Evolutionary conservation across 92 coral and sea anemone genomes (phyloP).

Genomic region (Porites lobata): DNA sequence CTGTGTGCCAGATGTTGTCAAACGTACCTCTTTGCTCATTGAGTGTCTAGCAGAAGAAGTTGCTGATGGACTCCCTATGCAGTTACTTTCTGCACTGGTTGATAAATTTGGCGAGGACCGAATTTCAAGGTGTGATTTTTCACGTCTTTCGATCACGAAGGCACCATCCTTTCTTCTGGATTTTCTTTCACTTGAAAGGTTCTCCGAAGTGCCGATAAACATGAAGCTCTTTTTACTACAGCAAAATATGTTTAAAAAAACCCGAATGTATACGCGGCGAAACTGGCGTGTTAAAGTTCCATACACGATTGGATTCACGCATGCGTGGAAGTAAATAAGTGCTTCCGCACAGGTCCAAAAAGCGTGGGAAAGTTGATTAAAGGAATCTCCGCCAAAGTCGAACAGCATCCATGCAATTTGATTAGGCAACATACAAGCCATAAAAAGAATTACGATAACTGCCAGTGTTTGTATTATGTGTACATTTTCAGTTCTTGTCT

Average conservation of each 20-base stretch:
- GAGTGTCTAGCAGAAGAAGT: slow-evolving; percentile 6
- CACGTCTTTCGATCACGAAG: not conserved
- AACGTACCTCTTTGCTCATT: slow-evolving; percentile 18
- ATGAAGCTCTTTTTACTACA: slow-evolving; percentile 32
- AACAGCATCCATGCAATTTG: slow-evolving; percentile 93
- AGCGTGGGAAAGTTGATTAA: slow-evolving; percentile 71
- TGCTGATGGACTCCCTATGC: slow-evolving; percentile 5
- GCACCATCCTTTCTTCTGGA: not conserved
- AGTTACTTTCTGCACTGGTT: slow-evolving; percentile 16
- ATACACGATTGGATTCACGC: slow-evolving; percentile 90
- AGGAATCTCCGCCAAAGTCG: slow-evolving; percentile 86
- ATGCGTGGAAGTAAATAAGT: slow-evolving; percentile 84
- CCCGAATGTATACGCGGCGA: slow-evolving; percentile 85
- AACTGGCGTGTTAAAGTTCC: slow-evolving; percentile 87
- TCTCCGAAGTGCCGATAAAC: not conserved
- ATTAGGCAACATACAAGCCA: slow-evolving; percentile 90
- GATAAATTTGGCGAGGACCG: slow-evolving; percentile 32
- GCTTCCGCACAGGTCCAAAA: slow-evolving; percentile 91
- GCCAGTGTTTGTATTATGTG: slow-evolving; percentile 90
- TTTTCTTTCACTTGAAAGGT: slow-evolving; percentile 8
- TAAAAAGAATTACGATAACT: slow-evolving; percentile 82
- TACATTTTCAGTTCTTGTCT: slow-evolving; percentile 72
- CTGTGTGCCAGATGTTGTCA: slow-evolving; percentile 2
- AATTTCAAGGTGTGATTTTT: not conserved
- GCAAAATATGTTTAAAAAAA: slow-evolving; percentile 62